A percentile compares a stretch with the other conserved stretches of the same genome.
Conservation (phyloP, 1,140 invertebrate genomes). For the Pogonomyrmex californicus region DNA sequence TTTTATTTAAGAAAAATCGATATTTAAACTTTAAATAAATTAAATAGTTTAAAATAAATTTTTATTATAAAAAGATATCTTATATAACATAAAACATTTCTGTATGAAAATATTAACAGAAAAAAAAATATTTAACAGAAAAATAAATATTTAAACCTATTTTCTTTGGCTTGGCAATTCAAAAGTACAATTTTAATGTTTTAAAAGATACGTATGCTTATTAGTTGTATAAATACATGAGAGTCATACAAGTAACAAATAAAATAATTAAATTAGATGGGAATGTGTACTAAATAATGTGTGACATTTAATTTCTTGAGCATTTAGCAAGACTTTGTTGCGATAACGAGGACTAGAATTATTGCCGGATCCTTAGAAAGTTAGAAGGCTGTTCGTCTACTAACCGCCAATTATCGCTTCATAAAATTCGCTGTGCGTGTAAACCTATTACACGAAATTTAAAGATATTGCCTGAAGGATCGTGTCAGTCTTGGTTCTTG, state of each 20-base stretch:
- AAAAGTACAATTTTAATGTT: not conserved
- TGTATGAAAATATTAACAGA: not conserved
- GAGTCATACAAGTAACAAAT: not conserved
- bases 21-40: too few species aligned
- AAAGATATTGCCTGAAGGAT: slow-evolving; percentile 11
- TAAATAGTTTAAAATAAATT: not conserved
- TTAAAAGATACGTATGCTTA: not conserved
- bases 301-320: slow-evolving; percentile 18
- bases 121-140: too few species aligned
- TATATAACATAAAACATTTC: not conserved
- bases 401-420: slow-evolving; percentile 61
- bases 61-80: not conserved
- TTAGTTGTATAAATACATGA: not conserved
- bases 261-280: not conserved
- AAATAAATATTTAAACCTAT: not conserved
- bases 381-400: slow-evolving; percentile 25
- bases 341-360: slow-evolving; percentile 51
- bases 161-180: not conserved
- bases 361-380: slow-evolving; percentile 25
- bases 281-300: not conserved
- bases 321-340: slow-evolving; percentile 17
- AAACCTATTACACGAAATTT: slow-evolving; percentile 32
- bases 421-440: slow-evolving; percentile 51
- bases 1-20: not conserved
- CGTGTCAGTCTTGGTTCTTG: not conserved